Conservation (phyloP, 2,797 vertebrate species). For the Gallinago stenura region DNA sequence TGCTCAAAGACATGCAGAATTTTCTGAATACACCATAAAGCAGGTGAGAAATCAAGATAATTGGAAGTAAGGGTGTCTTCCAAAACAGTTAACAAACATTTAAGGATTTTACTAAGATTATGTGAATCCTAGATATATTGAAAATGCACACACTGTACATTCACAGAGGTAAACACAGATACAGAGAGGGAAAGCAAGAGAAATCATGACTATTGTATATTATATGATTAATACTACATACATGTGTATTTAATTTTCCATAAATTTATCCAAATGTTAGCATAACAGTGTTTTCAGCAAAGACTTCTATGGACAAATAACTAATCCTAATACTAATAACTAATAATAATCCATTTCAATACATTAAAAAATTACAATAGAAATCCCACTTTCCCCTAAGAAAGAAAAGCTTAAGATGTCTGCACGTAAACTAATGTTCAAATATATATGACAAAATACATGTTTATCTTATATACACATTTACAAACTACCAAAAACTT, state of each 20-base stretch:
- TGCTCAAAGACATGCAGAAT: background rate
- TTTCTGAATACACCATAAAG: background rate
- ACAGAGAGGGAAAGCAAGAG: background rate
- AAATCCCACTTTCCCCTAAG: background rate
- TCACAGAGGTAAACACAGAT: background rate
- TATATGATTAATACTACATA: accelerated
- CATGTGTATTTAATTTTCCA: background rate
- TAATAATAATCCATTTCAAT: background rate
- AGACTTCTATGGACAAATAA: background rate
- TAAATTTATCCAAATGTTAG: background rate
- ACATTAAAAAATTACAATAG: background rate
- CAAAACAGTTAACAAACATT: background rate
- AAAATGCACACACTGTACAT: background rate
- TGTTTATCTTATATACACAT: background rate
- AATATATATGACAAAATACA: background rate
- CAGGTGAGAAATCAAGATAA: background rate
- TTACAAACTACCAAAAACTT: background rate
- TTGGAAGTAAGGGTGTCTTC: background rate
- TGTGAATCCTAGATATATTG: background rate
- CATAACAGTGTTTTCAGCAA: background rate
- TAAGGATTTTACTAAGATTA: background rate
- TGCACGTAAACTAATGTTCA: background rate
- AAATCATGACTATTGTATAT: background rate
- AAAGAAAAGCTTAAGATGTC: background rate
- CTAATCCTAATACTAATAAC: background rate